These are phyloP conservation scores for Anser brachyrhynchus DNA, from an alignment of 2,113 vertebrate genomes.

Conservation along the genomic window DNA sequence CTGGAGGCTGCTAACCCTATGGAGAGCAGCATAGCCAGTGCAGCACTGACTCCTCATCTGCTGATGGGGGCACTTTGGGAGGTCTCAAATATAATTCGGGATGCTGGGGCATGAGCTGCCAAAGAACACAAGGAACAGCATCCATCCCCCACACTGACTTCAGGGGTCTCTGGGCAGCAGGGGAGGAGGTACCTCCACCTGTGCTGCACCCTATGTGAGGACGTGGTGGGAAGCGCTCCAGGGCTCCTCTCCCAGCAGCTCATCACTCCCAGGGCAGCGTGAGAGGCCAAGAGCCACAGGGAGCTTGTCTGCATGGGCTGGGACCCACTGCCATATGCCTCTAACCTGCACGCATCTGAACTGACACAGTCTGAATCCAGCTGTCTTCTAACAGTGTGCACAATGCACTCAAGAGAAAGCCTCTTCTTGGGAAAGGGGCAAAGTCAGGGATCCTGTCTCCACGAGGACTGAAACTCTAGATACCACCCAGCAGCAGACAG, in stretches of 20 bases:
- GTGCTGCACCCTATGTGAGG: no score
- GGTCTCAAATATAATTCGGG: neutral
- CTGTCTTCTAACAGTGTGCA: neutral
- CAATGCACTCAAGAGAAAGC: neutral
- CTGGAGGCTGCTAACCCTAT: neutral
- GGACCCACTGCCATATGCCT: neutral
- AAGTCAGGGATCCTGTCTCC: neutral
- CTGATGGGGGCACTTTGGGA: rapidly evolving
- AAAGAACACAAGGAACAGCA: neutral
- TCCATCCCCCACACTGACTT: no score
- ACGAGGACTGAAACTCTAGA: no score
- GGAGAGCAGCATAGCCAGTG: neutral
- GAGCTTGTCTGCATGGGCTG: neutral
- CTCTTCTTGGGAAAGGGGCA: neutral
- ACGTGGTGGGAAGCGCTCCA: rapidly evolving
- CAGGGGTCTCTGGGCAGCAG: neutral
- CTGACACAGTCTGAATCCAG: no score
- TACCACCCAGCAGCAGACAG: neutral
- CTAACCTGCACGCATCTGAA: neutral
- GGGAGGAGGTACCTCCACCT: no score
- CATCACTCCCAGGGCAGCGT: rapidly evolving
- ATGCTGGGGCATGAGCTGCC: neutral
- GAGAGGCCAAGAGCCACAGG: neutral
- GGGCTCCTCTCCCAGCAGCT: neutral
- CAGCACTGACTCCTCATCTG: neutral